Percentiles rank a stretch among this genome's conserved stretches.
phyloP scores from a whole-genome alignment of 2,888 invertebrate species.

The Erebia ligea region DNA sequence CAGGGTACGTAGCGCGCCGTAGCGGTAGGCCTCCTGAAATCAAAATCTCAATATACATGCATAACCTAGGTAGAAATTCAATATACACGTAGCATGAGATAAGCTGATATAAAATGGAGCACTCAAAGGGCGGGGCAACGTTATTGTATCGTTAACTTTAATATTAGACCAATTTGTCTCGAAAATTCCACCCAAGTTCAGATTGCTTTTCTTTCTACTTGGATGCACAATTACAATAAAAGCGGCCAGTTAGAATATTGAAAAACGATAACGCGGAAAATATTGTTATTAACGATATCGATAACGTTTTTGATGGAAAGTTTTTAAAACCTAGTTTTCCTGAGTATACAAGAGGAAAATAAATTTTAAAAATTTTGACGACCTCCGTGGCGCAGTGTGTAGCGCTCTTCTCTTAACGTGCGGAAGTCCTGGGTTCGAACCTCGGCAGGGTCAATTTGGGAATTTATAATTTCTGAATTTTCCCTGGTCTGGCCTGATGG shows the following conservation, averaged over 20 bases:
- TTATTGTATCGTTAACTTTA: not conserved
- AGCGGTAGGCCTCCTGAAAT: too few relatives aligned
- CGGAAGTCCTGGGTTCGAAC: too few relatives aligned
- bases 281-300: not conserved
- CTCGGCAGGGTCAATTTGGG: too few relatives aligned
- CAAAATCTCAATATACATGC: too few relatives aligned
- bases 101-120: not conserved
- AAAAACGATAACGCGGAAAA: not conserved
- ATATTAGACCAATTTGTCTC: not conserved
- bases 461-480: too few relatives aligned
- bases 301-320: not conserved
- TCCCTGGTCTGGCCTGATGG: too few relatives aligned
- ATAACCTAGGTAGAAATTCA: too few relatives aligned
- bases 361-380: too few relatives aligned
- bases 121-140: not conserved
- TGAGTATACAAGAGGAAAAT: too few relatives aligned
- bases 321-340: not conserved
- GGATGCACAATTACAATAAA: conserved; percentile 2
- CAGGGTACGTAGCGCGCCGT: too few relatives aligned
- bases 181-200: not conserved
- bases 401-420: too few relatives aligned
- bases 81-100: not conserved
- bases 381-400: too few relatives aligned
- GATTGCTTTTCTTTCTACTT: conserved; percentile 1
- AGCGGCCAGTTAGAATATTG: not conserved